Evolutionary conservation across 2,113 vertebrate genomes (phyloP).

Genomic region (Corydoras maculifer): DNA sequence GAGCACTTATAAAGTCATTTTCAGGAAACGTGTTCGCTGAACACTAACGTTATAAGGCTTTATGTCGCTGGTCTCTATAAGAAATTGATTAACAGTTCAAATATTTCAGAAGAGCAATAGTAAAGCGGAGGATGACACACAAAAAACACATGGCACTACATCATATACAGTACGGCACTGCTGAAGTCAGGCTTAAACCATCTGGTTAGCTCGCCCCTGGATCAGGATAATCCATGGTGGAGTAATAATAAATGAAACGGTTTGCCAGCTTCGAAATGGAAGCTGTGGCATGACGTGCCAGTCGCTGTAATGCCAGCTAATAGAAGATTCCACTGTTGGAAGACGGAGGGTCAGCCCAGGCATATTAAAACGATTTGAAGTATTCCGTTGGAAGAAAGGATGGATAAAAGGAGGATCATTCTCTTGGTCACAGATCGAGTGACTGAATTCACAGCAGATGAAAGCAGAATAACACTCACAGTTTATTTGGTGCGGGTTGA

Average conservation of each 20-base stretch:
- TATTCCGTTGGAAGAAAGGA: not conserved
- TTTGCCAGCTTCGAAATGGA: constrained; percentile 28
- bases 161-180: constrained; percentile 20
- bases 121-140: constrained; percentile 32
- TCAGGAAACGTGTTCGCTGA: too few species aligned
- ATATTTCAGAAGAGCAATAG: not conserved
- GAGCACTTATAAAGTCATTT: too few species aligned
- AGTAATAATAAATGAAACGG: constrained; percentile 10
- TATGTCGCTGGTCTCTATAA: too few species aligned
- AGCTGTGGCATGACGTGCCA: constrained; percentile 21
- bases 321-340: not conserved
- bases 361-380: constrained; percentile 12
- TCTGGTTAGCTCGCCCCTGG: constrained; percentile 15
- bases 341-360: not conserved
- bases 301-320: constrained; percentile 16
- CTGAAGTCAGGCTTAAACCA: constrained; percentile 33
- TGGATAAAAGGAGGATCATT: constrained; percentile 12
- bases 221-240: constrained; percentile 22
- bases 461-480: constrained; percentile 15
- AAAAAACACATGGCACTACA: constrained; percentile 10
- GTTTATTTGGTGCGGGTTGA: not conserved
- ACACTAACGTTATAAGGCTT: too few species aligned
- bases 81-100: too few species aligned
- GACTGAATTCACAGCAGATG: constrained; percentile 10
- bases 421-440: not conserved